Evolutionary conservation across 2,797 vertebrate genomes (phyloP).

Genomic region (Gymnoscopelus microlampas): DNA sequence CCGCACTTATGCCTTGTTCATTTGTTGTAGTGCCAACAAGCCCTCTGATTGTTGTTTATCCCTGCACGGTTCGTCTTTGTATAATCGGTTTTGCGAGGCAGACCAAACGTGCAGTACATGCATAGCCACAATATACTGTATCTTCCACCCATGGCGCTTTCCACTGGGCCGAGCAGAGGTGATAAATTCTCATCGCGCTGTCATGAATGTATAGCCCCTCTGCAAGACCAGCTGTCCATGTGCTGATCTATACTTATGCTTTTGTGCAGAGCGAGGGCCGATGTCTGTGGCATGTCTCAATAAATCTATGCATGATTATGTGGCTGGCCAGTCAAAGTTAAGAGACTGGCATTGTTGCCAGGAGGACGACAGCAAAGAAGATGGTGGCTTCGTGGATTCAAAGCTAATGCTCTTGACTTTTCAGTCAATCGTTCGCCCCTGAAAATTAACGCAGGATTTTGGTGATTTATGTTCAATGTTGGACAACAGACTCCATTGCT

Average conservation of each 20-base stretch:
- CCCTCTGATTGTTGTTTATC: slow-evolving; percentile 26
- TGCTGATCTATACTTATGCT: slow-evolving; percentile 30
- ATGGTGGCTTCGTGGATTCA: background rate
- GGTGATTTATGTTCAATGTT: slow-evolving; percentile 4
- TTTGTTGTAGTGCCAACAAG: background rate
- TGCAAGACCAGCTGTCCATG: slow-evolving; percentile 9
- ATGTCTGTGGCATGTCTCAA: slow-evolving; percentile 6
- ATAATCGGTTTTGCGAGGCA: slow-evolving; percentile 34
- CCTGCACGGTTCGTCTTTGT: slow-evolving; percentile 30
- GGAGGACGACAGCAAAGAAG: slow-evolving; percentile 2
- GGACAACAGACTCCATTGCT: background rate
- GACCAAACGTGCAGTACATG: slow-evolving; percentile 28
- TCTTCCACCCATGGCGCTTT: slow-evolving; percentile 48
- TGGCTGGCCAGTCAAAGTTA: slow-evolving; percentile 12
- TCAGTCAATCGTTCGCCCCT: slow-evolving; percentile 23
- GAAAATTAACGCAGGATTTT: background rate
- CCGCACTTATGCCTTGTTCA: slow-evolving; percentile 30
- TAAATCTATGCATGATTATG: slow-evolving; percentile 1
- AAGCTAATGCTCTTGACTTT: background rate
- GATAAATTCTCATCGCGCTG: slow-evolving; percentile 47
- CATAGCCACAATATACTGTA: slow-evolving; percentile 24
- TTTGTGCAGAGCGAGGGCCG: slow-evolving; percentile 5
- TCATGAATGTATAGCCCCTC: slow-evolving; percentile 26
- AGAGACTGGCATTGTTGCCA: background rate
- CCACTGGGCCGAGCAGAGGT: slow-evolving; percentile 34